These are phyloP conservation scores for Scaptomyza tumidula DNA, from an alignment of 2,888 invertebrate species.

Conservation along the genomic window DNA sequence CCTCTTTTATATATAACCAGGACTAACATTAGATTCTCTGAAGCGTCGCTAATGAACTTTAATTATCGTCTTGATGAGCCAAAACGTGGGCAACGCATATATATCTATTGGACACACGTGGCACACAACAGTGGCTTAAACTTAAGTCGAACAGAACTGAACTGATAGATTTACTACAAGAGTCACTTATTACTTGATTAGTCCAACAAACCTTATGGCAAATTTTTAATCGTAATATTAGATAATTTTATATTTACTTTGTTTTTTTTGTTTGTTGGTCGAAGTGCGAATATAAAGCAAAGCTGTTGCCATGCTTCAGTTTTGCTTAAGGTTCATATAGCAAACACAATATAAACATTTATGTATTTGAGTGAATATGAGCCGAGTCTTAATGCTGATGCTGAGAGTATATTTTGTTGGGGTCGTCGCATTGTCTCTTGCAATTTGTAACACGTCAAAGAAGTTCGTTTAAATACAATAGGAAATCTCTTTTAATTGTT, in stretches of 20 bases:
- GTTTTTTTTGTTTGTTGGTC: not conserved
- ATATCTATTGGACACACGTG: not conserved
- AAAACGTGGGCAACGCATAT: not conserved
- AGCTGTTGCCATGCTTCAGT: not conserved
- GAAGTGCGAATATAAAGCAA: too few species aligned
- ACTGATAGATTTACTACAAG: too few species aligned
- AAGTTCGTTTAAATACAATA: not conserved
- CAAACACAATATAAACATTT: not conserved
- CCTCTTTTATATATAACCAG: constrained; percentile 5
- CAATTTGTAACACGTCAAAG: not conserved
- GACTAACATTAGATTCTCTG: constrained; percentile 49
- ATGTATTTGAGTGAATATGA: not conserved
- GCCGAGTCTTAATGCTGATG: not conserved
- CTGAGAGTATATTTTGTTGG: not conserved
- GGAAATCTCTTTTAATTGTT: not conserved
- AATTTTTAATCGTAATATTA: too few species aligned
- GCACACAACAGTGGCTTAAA: not conserved
- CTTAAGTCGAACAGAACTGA: too few species aligned
- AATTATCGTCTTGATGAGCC: constrained; percentile 54
- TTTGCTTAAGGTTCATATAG: not conserved
- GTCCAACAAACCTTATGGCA: not conserved
- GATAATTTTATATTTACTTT: too few species aligned
- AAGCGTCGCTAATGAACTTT: constrained; percentile 77
- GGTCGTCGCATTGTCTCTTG: not conserved
- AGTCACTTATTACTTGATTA: not conserved